A percentile compares a stretch with the other conserved stretches of the same genome.
Conservation (phyloP, 2,113 vertebrate genomes). For the Polyodon spathula region DNA sequence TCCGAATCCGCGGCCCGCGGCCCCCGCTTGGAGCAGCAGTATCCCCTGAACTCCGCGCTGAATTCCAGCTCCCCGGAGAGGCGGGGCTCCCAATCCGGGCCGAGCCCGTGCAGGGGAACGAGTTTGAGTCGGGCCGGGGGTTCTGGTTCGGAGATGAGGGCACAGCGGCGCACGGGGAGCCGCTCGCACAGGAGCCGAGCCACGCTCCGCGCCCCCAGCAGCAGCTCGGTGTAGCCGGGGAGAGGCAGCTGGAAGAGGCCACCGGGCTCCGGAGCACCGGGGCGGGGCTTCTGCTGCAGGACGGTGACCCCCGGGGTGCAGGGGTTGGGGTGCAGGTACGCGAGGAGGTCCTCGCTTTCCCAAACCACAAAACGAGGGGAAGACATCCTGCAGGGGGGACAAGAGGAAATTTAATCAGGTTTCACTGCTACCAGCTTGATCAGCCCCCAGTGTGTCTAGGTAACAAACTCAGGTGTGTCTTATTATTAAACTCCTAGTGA, state of each 20-base stretch:
- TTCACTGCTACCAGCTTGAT: no score
- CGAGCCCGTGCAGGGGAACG: constrained; percentile 53
- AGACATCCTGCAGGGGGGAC: no score
- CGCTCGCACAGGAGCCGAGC: constrained; percentile 43
- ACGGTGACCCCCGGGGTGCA: constrained; percentile 55
- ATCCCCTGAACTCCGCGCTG: constrained; percentile 41
- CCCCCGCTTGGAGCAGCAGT: constrained; percentile 53
- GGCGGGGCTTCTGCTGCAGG: constrained; percentile 38
- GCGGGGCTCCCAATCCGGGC: constrained; percentile 48
- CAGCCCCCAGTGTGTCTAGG: no score
- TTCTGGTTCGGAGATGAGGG: constrained; percentile 40
- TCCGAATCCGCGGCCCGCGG: constrained; percentile 41
- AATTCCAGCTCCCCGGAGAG: constrained; percentile 46
- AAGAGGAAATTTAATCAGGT: no score
- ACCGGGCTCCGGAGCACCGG: background rate
- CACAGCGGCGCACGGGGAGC: constrained; percentile 46
- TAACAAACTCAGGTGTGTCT: no score
- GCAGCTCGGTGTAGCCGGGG: constrained; percentile 34
- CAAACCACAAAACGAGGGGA: no score
- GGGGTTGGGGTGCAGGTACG: constrained; percentile 47
- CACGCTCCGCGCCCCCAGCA: constrained; percentile 39
- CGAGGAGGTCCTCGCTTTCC: constrained; percentile 44
- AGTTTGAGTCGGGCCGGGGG: constrained; percentile 37
- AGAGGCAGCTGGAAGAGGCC: constrained; percentile 50
- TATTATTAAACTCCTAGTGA: no score